These are phyloP conservation scores for Oxystoma pomonae DNA, from an alignment of 2,888 invertebrate species.

Conservation along the genomic window DNA sequence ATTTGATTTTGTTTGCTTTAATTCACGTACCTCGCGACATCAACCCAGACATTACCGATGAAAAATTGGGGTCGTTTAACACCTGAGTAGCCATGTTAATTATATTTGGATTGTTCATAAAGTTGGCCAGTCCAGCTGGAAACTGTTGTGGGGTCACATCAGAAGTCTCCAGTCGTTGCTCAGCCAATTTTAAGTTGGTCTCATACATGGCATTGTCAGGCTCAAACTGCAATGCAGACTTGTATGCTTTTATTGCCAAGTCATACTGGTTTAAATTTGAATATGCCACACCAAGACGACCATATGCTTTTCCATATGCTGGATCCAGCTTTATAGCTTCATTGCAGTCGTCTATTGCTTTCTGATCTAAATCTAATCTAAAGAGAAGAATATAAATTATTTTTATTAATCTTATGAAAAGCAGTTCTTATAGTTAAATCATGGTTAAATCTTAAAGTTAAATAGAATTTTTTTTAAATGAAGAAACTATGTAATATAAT, in stretches of 20 bases:
- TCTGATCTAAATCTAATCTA: constrained; percentile 68
- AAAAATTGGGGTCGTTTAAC: constrained; percentile 80
- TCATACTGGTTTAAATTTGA: constrained; percentile 77
- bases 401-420: no score
- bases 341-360: constrained; percentile 87
- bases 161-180: constrained; percentile 52
- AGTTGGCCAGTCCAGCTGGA: constrained; percentile 56
- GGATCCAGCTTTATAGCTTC: constrained; percentile 86
- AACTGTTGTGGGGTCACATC: constrained; percentile 22
- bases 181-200: constrained; percentile 79
- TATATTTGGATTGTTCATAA: constrained; percentile 81
- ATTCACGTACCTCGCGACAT: neutral
- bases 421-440: no score
- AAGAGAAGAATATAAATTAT: no score
- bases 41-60: neutral
- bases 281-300: constrained; percentile 84
- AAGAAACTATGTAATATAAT: no score
- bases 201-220: constrained; percentile 89
- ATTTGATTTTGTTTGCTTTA: no score
- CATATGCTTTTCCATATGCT: constrained; percentile 92
- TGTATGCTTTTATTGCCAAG: constrained; percentile 82
- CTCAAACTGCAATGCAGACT: constrained; percentile 84
- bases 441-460: no score
- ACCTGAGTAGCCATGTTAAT: constrained; percentile 82
- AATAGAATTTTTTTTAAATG: no score